Evolutionary conservation across 53 echinoderm and acorn worm genomes (phyloP), one percentile per base, ranked within the genome.

Genomic region (Crossaster papposus): DNA sequence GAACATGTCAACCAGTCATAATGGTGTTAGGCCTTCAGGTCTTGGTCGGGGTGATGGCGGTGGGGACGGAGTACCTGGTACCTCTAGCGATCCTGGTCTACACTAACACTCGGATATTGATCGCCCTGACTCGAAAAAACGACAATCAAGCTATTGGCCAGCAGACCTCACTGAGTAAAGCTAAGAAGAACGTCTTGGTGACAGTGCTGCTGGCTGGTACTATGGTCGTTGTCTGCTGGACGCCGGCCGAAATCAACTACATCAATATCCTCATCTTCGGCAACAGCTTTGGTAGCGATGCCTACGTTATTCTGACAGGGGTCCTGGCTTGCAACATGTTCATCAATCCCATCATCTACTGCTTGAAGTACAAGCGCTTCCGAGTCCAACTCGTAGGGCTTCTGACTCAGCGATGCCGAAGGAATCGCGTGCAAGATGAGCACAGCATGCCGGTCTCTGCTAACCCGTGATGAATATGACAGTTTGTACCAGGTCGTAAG

Each of bases 341-440:
- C 82, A 14, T 82, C 36, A 82, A 82, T 44, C 82, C 82, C 24
- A n/a, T 86, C 75, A 86, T 75, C 24, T 86, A 76, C 75, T 71
- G 75, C 75, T 74, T 86, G 55, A 58, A 51, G 75, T 58, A 86
- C 63, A 30, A 71, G 31, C 77, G 31, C 1, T 86, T 86, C 20
- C 75, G 77, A 23, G 30, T 7, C 28, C 86, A 86, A 72, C 36
- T 86, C 14, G 30, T 30, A 13, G 85, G 70, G 20, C 85, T 86
- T 20, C 2, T 80, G 20, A 7, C 5, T 1, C 31, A 26, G 33
- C 30, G 80, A 74, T 29, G 17, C 50, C 15, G 54, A 18, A 9
- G 58, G 26, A 80, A 80, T 30, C 80, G 80, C 28, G 80, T 80
- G 10, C 55, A 54, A 30, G 17, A 30, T 55, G 80, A 74, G 33